Percentiles rank a stretch among this genome's conserved stretches.
Evolutionary conservation across 2,113 vertebrate species (phyloP).

Genomic region (Bettongia penicillata): DNA sequence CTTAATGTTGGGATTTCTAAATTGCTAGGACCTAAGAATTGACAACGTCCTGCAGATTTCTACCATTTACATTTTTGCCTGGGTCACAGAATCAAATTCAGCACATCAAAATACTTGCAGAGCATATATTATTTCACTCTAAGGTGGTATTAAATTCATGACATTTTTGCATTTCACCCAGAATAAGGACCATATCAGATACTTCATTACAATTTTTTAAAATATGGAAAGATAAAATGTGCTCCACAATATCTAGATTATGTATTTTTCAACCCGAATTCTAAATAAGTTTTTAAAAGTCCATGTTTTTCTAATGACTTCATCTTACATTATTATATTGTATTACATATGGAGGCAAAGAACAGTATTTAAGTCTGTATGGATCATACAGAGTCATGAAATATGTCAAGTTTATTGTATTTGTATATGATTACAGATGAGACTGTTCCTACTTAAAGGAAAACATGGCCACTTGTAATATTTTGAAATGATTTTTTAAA

Average conservation of each 20-base stretch:
- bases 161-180: slow-evolving; percentile 64
- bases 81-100: slow-evolving; percentile 8
- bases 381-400: slow-evolving; percentile 63
- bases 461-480: slow-evolving; percentile 79
- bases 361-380: slow-evolving; percentile 76
- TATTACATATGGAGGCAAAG: slow-evolving; percentile 72
- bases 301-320: slow-evolving; percentile 76
- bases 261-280: slow-evolving; percentile 71
- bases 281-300: slow-evolving; percentile 73
- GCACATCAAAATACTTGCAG: slow-evolving; percentile 44
- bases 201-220: slow-evolving; percentile 44
- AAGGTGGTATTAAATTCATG: slow-evolving; percentile 64
- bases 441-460: slow-evolving; percentile 76
- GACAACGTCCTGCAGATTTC: slow-evolving; percentile 37
- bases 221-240: slow-evolving; percentile 58
- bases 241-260: slow-evolving; percentile 64
- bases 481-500: slow-evolving; percentile 83
- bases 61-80: slow-evolving; percentile 41
- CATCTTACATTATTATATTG: slow-evolving; percentile 70
- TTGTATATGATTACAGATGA: slow-evolving; percentile 77
- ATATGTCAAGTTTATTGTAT: slow-evolving; percentile 69
- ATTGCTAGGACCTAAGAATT: slow-evolving; percentile 55
- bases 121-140: slow-evolving; percentile 53
- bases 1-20: slow-evolving; percentile 35
- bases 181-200: slow-evolving; percentile 64